Percentiles rank a stretch among this genome's conserved stretches.
Conservation (phyloP, 1,140 invertebrate species). For the Brachionus sp. region DNA sequence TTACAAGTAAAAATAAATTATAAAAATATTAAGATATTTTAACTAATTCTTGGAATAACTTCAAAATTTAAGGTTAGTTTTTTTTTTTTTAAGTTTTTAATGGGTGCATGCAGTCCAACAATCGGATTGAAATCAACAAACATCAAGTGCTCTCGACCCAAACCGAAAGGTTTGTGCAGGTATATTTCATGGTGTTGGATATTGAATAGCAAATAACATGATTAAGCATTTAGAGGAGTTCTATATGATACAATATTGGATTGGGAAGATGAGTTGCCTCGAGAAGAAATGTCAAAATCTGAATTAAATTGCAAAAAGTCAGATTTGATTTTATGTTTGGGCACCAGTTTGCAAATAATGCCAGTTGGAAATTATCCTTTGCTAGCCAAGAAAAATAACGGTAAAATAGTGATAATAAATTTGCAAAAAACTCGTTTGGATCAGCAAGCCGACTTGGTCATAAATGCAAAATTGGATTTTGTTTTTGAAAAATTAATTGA, state of each 20-base stretch:
- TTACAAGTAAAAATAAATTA: too few relatives aligned
- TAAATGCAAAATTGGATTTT: conserved; percentile 22
- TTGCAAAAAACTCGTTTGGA: conserved; percentile 95
- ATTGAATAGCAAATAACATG: not conserved
- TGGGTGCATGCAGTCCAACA: conserved; percentile 72
- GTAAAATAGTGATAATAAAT: conserved; percentile 88
- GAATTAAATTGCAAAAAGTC: conserved; percentile 81
- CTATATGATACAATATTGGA: conserved; percentile 90
- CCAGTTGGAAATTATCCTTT: conserved; percentile 91
- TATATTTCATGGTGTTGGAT: not conserved
- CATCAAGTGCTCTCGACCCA: conserved; percentile 67
- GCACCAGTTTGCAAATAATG: conserved; percentile 92
- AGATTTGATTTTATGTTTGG: conserved; percentile 86
- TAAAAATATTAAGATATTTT: too few relatives aligned
- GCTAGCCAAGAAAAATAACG: conserved; percentile 74
- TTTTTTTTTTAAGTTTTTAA: conserved; percentile 73
- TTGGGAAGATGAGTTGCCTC: conserved; percentile 92
- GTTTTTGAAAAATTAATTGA: conserved; percentile 11
- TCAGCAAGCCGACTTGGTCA: conserved; percentile 14
- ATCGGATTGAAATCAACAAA: conserved; percentile 85
- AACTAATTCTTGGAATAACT: not conserved
- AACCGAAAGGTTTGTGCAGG: conserved; percentile 52
- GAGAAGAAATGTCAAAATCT: conserved; percentile 78
- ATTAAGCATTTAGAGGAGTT: conserved; percentile 66
- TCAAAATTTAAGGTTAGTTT: conserved; percentile 46